Percentiles rank a stretch among this genome's conserved stretches.
Evolutionary conservation across 23 tunicate species (phyloP).

Genomic region (Ciona savignyi): DNA sequence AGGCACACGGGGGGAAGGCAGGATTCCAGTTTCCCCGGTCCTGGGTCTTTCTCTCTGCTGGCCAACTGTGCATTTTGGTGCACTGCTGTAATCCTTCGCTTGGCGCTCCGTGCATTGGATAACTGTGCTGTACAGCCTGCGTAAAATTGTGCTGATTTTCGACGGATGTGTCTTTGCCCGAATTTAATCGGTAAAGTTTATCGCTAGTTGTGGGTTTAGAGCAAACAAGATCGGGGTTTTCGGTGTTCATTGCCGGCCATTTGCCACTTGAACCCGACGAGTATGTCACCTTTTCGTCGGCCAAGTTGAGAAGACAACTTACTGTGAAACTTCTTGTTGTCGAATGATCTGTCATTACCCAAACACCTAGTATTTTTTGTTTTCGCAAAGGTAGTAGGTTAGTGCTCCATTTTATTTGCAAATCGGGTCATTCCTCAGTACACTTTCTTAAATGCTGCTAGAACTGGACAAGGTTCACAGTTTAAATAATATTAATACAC

Average conservation of each 20-base stretch:
- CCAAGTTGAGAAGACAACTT: conserved; percentile 14
- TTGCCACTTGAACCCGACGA: conserved; percentile 3
- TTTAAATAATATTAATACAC: too few relatives aligned
- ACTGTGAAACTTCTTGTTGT: conserved; percentile 26
- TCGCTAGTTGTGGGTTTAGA: neutral
- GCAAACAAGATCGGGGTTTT: conserved; percentile 4
- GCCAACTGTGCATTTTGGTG: neutral
- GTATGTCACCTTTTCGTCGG: conserved; percentile 11
- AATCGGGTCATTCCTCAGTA: too few relatives aligned
- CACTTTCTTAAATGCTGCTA: too few relatives aligned
- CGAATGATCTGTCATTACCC: conserved; percentile 21
- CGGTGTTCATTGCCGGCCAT: conserved; percentile 15
- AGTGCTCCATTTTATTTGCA: too few relatives aligned
- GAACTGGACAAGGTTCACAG: too few relatives aligned
- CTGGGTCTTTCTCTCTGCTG: neutral
- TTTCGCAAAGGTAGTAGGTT: too few relatives aligned
- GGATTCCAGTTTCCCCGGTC: conserved; percentile 31
- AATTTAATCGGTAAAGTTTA: neutral
- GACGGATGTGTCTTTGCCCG: neutral
- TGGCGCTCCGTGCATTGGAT: neutral
- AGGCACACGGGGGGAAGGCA: conserved; percentile 30
- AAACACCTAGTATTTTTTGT: neutral
- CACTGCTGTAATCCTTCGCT: neutral
- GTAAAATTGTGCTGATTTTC: conserved; percentile 3
- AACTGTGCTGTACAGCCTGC: conserved; percentile 1